Base-by-base conservation (phyloP, 1,140 invertebrate species). In the Tetranychus cinnabarinus region DNA sequence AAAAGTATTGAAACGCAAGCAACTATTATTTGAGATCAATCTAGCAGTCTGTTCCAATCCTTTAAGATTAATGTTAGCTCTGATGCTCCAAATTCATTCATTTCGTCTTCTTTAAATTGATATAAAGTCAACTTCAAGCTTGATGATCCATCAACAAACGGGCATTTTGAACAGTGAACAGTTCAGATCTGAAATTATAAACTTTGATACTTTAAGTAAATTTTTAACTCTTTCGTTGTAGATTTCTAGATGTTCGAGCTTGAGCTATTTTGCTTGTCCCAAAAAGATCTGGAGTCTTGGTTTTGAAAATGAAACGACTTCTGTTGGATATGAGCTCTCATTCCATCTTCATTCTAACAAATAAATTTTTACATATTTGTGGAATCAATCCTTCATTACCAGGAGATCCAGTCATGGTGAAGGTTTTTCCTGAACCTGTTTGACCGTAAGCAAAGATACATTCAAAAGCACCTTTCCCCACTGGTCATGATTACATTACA, bases 361-460 rank as follows among this genome's bases (percentile, higher is more conserved):
- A 98, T 8, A 98, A 78, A 76, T 97, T 91, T 74, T 92, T 84
- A 76, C 95, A 98, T 60, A 98, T 85, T 75, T 90, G 86, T 39
- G 95, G 95, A 69, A 98, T 98, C 66, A 97, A 97, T 37, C 95
- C 95, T 73, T 95, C 87, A 71, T 97, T 88, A 1, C 85, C 86
- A 67, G 89, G 86, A 67, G 87, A 85, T 3, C 96, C 96, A 95
- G 99, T 99, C 96, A 99, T 99, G 4, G 93, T 98, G 71, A 97
- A 99, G 5, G 88, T 93, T 75, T 99, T 99, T 15, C 96, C 96
- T 59, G 93, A 87, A 37, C 96, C 96, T 5, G 96, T 99, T 76
- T 99, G 96, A 3, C 96, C 96, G 74, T 99, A 99, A 3, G 96
- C 96, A 76, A 99, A 99, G 72, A 99, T 99, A 74, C 96, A 95